These are phyloP conservation scores for Eleginops maclovinus DNA, from an alignment of 2,113 vertebrate genomes.

Conservation along the genomic window DNA sequence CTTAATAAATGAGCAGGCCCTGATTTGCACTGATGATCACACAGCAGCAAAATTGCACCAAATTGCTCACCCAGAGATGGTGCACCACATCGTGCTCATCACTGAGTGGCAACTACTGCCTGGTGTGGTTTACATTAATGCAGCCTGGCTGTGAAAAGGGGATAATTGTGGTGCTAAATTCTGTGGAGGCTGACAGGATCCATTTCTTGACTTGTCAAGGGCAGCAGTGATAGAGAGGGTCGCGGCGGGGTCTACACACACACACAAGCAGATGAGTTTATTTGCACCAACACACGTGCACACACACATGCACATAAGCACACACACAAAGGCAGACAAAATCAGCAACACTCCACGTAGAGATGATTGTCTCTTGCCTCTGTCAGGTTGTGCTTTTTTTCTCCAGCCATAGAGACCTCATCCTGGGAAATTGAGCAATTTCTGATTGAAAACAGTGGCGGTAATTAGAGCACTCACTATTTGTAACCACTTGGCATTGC, in stretches of 20 bases:
- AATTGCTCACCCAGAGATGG: constrained; percentile 77
- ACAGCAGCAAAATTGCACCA: constrained; percentile 79
- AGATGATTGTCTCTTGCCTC: constrained; percentile 81
- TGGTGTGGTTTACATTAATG: constrained; percentile 82
- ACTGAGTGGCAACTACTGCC: constrained; percentile 75
- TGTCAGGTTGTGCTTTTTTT: constrained; percentile 77
- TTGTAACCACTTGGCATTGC: constrained; percentile 88
- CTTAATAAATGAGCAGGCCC: constrained; percentile 75
- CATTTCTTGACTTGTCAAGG: constrained; percentile 78
- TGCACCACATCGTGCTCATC: constrained; percentile 75
- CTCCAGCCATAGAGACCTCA: constrained; percentile 81
- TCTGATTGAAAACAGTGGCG: constrained; percentile 87
- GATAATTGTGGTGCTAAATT: constrained; percentile 83
- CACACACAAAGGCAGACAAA: constrained; percentile 50
- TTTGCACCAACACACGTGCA: constrained; percentile 62
- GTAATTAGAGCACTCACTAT: constrained; percentile 88
- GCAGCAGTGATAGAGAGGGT: constrained; percentile 70
- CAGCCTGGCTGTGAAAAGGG: constrained; percentile 79
- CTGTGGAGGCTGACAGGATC: constrained; percentile 72
- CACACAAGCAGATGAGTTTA: constrained; percentile 58
- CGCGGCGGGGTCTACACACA: constrained; percentile 49
- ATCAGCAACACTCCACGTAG: constrained; percentile 67
- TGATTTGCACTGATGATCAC: constrained; percentile 75
- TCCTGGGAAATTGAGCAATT: constrained; percentile 87
- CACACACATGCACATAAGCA: constrained; percentile 35